phyloP scores from a whole-genome alignment of 2,113 vertebrate species.

The Oncorhynchus clarkii region DNA sequence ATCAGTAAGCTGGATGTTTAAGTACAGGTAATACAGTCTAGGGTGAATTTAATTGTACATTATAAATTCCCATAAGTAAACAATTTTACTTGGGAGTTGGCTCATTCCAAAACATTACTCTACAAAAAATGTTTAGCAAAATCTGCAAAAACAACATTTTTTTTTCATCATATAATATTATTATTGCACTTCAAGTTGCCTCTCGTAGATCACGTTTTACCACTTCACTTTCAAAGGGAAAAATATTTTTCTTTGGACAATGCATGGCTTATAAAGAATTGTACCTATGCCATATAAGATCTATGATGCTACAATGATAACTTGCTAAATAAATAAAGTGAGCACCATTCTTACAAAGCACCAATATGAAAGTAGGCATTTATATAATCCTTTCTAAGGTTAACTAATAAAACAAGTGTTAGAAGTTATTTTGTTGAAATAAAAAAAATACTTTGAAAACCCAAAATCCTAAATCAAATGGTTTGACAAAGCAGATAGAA shows the following conservation, averaged over 20 bases:
- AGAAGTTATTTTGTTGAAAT: too few species aligned
- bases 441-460: too few species aligned
- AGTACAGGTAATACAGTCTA: neutral
- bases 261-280: neutral
- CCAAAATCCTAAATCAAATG: neutral
- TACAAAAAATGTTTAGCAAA: neutral
- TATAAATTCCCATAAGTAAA: neutral
- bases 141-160: neutral
- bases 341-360: constrained; percentile 38
- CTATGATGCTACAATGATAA: constrained; percentile 7
- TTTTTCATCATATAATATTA: too few species aligned
- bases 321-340: constrained; percentile 6
- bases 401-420: neutral
- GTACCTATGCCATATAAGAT: constrained; percentile 6
- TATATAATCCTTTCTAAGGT: neutral
- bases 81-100: too few species aligned
- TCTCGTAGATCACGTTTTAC: too few species aligned
- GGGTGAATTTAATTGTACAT: neutral
- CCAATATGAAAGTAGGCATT: constrained; percentile 21
- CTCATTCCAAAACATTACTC: too few species aligned
- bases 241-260: too few species aligned
- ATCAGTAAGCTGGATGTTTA: neutral
- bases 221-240: too few species aligned
- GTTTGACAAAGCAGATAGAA: neutral
- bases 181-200: too few species aligned